A percentile compares a stretch with the other conserved stretches of the same genome.
These are phyloP conservation scores for Catharus fuscescens DNA, from an alignment of 2,113 vertebrate genomes.

Conservation along the genomic window DNA sequence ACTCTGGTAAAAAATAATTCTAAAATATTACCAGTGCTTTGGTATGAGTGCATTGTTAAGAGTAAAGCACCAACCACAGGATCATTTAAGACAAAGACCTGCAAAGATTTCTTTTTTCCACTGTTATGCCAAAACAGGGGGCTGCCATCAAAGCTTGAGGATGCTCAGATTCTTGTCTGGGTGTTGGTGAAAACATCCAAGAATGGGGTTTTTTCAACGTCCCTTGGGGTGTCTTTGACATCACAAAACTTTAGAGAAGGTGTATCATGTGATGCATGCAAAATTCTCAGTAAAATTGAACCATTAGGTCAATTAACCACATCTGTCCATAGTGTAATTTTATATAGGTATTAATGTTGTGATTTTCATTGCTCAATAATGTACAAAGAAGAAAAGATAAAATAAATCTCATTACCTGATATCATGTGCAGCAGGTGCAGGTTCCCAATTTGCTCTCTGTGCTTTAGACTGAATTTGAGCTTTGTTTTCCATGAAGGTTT, in stretches of 20 bases:
- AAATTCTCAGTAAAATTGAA: background rate
- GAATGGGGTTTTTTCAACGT: background rate
- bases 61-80: background rate
- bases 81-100: background rate
- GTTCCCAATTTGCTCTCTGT: background rate
- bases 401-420: background rate
- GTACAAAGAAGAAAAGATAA: background rate
- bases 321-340: background rate
- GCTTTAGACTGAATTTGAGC: background rate
- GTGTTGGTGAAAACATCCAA: background rate
- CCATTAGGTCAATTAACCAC: background rate
- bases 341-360: background rate
- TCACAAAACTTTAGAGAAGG: background rate
- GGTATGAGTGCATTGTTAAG: background rate
- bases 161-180: background rate
- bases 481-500: background rate
- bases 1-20: background rate
- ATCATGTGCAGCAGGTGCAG: background rate
- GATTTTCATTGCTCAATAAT: background rate
- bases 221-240: background rate
- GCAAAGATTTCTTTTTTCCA: background rate
- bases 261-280: background rate
- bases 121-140: fast-evolving
- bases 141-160: background rate
- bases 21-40: background rate